Conservation (phyloP, 2,113 vertebrate genomes). For the Microcebus tavaratra region DNA sequence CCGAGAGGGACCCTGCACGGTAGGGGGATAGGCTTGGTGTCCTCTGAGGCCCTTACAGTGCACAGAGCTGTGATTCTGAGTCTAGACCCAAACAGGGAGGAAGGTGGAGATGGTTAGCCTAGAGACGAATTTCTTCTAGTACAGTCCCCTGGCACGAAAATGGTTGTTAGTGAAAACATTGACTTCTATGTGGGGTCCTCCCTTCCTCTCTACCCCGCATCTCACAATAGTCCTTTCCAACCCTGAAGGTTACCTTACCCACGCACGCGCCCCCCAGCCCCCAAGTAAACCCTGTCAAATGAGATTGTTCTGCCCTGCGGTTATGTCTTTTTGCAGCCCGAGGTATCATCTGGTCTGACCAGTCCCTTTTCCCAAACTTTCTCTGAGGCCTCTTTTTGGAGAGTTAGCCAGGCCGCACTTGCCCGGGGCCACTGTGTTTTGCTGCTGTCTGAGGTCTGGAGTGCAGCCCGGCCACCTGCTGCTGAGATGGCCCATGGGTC, state of each 20-base stretch:
- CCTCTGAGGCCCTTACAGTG: not conserved
- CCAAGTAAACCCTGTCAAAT: not conserved
- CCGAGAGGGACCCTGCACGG: not conserved
- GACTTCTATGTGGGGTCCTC: rapidly evolving
- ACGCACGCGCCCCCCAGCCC: not conserved
- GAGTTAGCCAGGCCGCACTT: not conserved
- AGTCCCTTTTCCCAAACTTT: not conserved
- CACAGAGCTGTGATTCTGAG: not conserved
- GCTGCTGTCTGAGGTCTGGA: too few species aligned
- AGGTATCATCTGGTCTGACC: not conserved
- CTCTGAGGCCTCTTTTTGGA: not conserved
- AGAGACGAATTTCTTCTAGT: not conserved
- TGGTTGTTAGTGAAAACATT: not conserved
- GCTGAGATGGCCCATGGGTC: not conserved
- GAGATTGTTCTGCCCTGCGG: not conserved
- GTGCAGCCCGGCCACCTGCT: not conserved
- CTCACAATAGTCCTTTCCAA: not conserved
- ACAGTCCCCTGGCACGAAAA: not conserved
- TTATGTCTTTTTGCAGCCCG: not conserved
- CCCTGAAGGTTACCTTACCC: not conserved
- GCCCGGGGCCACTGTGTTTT: rapidly evolving
- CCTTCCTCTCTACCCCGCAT: not conserved
- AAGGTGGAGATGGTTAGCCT: not conserved
- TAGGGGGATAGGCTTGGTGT: not conserved
- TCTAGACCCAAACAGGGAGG: not conserved